Percentiles rank a stretch among this genome's conserved stretches.
phyloP scores from a whole-genome alignment of 1,140 invertebrate genomes.

The Gryon sp. region DNA sequence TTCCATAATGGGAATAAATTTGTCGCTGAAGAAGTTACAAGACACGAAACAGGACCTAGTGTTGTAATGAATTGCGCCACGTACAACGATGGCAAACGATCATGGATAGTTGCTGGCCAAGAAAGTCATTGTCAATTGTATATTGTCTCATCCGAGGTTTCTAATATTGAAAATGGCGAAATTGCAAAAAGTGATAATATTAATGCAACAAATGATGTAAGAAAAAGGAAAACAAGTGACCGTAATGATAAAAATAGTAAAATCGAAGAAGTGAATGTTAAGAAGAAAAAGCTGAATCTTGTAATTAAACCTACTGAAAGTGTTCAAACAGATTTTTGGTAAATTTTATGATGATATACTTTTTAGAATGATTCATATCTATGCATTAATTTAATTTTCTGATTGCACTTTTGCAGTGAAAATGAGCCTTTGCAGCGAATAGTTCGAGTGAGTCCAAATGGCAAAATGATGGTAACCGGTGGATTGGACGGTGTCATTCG shows the following conservation, averaged over 20 bases:
- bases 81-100: constrained; percentile 84
- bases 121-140: constrained; percentile 95
- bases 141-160: constrained; percentile 87
- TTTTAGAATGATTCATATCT: no score
- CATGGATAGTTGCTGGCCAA: constrained; percentile 92
- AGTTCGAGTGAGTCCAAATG: constrained; percentile 87
- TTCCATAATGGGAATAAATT: constrained; percentile 89
- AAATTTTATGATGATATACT: no score
- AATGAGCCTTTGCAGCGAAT: constrained; percentile 90
- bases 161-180: constrained; percentile 76
- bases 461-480: constrained; percentile 92
- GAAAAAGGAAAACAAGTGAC: constrained; percentile 74
- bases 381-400: neutral
- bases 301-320: constrained; percentile 86
- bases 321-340: constrained; percentile 90
- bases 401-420: constrained; percentile 75
- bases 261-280: constrained; percentile 76
- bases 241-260: constrained; percentile 76
- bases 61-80: constrained; percentile 95
- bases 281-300: constrained; percentile 84
- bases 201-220: constrained; percentile 64
- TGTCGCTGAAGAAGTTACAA: constrained; percentile 90
- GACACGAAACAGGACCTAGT: constrained; percentile 92
- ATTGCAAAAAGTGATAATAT: constrained; percentile 72
- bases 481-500: constrained; percentile 93